These are phyloP conservation scores for Nebria ingens DNA, from an alignment of 1,140 invertebrate genomes.

Conservation along the genomic window DNA sequence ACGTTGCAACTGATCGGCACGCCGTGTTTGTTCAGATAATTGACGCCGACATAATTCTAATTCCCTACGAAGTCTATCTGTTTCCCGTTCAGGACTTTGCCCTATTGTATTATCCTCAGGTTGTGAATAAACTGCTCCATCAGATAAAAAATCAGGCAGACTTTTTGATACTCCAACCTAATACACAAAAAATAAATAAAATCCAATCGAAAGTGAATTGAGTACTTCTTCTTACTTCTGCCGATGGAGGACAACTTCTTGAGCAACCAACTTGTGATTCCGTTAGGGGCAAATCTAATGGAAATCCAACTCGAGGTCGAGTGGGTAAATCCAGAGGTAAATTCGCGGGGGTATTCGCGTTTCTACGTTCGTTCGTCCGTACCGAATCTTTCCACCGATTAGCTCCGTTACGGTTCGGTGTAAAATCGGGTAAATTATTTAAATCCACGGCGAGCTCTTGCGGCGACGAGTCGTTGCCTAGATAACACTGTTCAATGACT, in stretches of 20 bases:
- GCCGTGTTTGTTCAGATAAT: slow-evolving; percentile 39
- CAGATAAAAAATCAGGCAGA: slow-evolving; percentile 61
- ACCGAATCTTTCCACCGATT: slow-evolving; percentile 15
- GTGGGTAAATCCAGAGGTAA: slow-evolving; percentile 26
- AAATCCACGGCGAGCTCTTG: slow-evolving; percentile 29
- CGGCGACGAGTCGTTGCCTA: slow-evolving; percentile 32
- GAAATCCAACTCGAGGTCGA: slow-evolving; percentile 28
- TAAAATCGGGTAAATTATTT: slow-evolving; percentile 49
- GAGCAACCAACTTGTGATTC: slow-evolving; percentile 17
- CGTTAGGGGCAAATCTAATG: slow-evolving; percentile 34
- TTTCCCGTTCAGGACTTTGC: slow-evolving; percentile 37
- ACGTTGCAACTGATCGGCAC: slow-evolving; percentile 40
- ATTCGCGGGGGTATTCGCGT: slow-evolving; percentile 19
- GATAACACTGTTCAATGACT: slow-evolving; percentile 47
- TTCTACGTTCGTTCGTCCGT: slow-evolving; percentile 21
- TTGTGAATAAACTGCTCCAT: slow-evolving; percentile 49
- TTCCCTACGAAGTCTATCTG: slow-evolving; percentile 44
- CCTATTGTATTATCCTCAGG: slow-evolving; percentile 30
- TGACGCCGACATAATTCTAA: slow-evolving; percentile 41
- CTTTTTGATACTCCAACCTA: slow-evolving; percentile 44
- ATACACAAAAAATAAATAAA: not conserved
- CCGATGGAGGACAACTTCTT: slow-evolving; percentile 22
- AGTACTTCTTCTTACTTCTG: slow-evolving; percentile 21
- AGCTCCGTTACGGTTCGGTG: slow-evolving; percentile 32
- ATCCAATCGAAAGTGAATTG: not conserved